Conservation (phyloP, 1,140 invertebrate genomes). For the Melipona quadrifasciata region DNA sequence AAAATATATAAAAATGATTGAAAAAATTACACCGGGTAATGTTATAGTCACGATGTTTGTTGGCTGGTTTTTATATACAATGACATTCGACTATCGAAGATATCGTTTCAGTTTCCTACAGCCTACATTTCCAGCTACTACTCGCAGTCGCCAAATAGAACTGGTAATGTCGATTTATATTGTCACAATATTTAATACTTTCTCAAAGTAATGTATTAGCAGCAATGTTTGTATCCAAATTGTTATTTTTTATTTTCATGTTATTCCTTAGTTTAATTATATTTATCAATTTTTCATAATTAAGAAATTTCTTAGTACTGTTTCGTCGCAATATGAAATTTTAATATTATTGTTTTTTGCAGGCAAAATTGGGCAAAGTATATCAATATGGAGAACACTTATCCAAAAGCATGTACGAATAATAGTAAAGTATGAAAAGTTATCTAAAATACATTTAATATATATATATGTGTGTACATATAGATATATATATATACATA, state of each 20-base stretch:
- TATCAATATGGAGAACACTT: background rate
- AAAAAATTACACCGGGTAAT: background rate
- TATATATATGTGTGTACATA: background rate
- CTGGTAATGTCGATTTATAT: background rate
- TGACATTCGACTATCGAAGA: background rate
- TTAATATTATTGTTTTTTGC: background rate
- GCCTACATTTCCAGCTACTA: accelerated
- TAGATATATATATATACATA: background rate
- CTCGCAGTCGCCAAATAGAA: background rate
- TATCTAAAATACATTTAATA: background rate
- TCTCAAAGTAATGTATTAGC: background rate
- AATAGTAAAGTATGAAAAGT: background rate
- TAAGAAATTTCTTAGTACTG: background rate
- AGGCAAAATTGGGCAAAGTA: background rate
- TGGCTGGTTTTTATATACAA: accelerated
- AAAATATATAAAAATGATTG: background rate
- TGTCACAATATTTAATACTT: background rate
- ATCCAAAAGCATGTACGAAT: background rate
- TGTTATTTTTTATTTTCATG: background rate
- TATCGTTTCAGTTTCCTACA: accelerated
- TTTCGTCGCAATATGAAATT: no score
- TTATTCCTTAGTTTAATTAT: background rate
- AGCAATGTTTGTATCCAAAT: background rate
- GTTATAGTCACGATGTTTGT: accelerated
- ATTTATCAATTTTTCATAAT: background rate